Percentiles rank a stretch among this genome's conserved stretches.
These are phyloP conservation scores for Heliconius hewitsoni DNA, from an alignment of 1,140 invertebrate species.

Conservation along the genomic window DNA sequence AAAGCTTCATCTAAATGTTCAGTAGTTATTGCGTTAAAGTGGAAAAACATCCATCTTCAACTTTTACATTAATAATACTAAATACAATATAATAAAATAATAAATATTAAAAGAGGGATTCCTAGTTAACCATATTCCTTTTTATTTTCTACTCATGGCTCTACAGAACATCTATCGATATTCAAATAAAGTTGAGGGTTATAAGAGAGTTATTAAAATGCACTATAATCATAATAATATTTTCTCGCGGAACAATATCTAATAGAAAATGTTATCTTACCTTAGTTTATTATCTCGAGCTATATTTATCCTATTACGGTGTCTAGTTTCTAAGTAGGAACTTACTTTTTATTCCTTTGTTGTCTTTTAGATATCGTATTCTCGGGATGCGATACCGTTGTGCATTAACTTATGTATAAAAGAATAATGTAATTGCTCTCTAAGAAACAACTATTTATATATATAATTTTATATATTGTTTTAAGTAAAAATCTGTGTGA, in stretches of 20 bases:
- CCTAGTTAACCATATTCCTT: too few species aligned
- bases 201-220: neutral
- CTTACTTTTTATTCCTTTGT: slow-evolving; percentile 26
- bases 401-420: neutral
- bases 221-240: neutral
- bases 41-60: too few species aligned
- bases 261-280: neutral
- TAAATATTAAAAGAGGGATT: too few species aligned
- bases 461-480: neutral
- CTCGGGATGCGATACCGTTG: slow-evolving; percentile 2
- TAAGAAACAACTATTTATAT: neutral
- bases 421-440: too few species aligned
- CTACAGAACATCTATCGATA: too few species aligned
- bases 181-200: neutral
- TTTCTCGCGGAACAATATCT: neutral
- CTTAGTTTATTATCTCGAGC: slow-evolving; percentile 2
- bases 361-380: slow-evolving; percentile 19
- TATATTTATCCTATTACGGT: slow-evolving; percentile 16
- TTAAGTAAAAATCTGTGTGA: neutral
- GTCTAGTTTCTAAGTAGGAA: slow-evolving; percentile 23
- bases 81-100: too few species aligned
- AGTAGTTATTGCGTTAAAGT: too few species aligned
- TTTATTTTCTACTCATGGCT: too few species aligned
- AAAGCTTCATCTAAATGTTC: too few species aligned
- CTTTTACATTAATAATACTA: too few species aligned